These are phyloP conservation scores for Dipodomys merriami DNA, from an alignment of 2,113 vertebrate species.

Conservation along the genomic window DNA sequence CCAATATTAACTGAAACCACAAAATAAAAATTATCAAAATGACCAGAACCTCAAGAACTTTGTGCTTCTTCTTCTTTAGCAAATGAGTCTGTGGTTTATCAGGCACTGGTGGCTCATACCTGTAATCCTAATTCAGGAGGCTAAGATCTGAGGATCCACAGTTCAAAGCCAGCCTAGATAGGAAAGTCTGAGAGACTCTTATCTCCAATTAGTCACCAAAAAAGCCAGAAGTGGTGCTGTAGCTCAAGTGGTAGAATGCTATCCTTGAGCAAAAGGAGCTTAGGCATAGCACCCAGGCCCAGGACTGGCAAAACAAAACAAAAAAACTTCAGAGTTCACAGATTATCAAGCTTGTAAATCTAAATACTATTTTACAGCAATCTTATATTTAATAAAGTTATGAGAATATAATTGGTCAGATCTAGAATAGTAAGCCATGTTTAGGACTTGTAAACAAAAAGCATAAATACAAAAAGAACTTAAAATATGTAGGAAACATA, in stretches of 20 bases:
- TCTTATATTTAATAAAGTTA: not conserved
- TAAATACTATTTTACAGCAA: not conserved
- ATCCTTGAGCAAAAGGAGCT: too few species aligned
- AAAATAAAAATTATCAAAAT: constrained; percentile 34
- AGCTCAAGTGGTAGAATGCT: too few species aligned
- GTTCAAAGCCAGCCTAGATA: too few species aligned
- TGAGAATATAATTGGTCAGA: constrained; percentile 10
- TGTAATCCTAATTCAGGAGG: too few species aligned
- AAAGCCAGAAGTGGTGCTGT: too few species aligned
- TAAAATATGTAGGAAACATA: constrained; percentile 15
- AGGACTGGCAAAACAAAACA: not conserved
- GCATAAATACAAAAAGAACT: not conserved
- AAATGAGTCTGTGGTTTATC: not conserved
- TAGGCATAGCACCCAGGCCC: too few species aligned
- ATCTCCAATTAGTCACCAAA: too few species aligned
- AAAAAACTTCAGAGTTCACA: not conserved
- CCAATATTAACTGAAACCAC: not conserved
- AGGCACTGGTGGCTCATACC: not conserved
- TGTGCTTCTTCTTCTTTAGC: not conserved
- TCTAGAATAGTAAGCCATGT: not conserved
- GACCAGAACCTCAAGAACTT: constrained; percentile 1
- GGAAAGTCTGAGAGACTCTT: too few species aligned
- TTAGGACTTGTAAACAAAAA: constrained; percentile 53
- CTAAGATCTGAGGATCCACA: too few species aligned
- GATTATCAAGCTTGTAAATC: not conserved